A percentile compares a stretch with the other conserved stretches of the same genome.
Evolutionary conservation across 2,888 invertebrate genomes (phyloP).

Genomic region (Agapetus fuscipes): DNA sequence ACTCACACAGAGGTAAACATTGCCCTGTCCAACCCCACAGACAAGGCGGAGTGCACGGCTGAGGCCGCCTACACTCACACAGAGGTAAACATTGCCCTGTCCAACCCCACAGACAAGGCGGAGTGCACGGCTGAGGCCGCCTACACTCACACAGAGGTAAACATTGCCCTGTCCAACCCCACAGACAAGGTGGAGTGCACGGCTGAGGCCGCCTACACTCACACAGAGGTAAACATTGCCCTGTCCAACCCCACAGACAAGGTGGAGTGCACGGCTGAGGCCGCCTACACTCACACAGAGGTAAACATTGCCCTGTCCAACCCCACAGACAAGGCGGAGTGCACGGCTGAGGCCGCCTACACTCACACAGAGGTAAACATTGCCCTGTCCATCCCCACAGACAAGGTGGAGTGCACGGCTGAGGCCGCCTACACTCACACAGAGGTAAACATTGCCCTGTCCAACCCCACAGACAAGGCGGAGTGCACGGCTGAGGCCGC

Average conservation of each 20-base stretch:
- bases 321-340: constrained; percentile 96
- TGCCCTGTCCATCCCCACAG: constrained; percentile 96
- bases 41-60: constrained; percentile 97
- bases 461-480: constrained; percentile 95
- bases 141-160: constrained; percentile 79
- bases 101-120: constrained; percentile 95
- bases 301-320: constrained; percentile 93
- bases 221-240: constrained; percentile 85
- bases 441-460: constrained; percentile 84
- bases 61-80: constrained; percentile 88
- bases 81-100: constrained; percentile 84
- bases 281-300: constrained; percentile 84
- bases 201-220: constrained; percentile 86
- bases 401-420: constrained; percentile 97
- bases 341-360: constrained; percentile 94
- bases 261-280: constrained; percentile 96
- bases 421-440: constrained; percentile 88
- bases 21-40: constrained; percentile 96
- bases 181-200: constrained; percentile 98
- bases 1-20: constrained; percentile 80
- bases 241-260: constrained; percentile 96
- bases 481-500: constrained; percentile 98
- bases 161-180: constrained; percentile 95
- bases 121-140: constrained; percentile 98
- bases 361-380: constrained; percentile 80